Conservation (phyloP, 1,140 invertebrate genomes). For the Atta colombica region DNA sequence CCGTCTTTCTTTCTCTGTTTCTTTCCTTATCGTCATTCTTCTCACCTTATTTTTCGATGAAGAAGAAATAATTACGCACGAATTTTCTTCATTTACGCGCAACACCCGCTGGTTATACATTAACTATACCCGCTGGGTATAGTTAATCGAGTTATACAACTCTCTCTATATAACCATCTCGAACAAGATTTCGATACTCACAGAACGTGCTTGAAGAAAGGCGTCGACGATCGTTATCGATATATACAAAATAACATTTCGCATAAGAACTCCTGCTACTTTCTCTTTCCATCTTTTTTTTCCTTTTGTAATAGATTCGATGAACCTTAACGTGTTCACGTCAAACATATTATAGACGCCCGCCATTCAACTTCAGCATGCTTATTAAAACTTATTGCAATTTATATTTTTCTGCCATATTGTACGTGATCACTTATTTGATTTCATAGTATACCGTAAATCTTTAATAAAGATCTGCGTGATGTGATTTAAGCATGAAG, state of each 20-base stretch:
- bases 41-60: not conserved
- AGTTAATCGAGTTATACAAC: slow-evolving; percentile 25
- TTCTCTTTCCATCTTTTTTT: slow-evolving; percentile 42
- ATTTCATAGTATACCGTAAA: slow-evolving; percentile 13
- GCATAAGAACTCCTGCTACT: slow-evolving; percentile 21
- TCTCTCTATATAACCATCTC: not conserved
- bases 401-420: not conserved
- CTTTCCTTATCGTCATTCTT: not conserved
- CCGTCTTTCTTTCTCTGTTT: slow-evolving; percentile 55
- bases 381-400: slow-evolving; percentile 9
- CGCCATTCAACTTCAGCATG: not conserved
- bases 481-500: not conserved
- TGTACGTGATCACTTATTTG: slow-evolving; percentile 9
- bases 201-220: slow-evolving; percentile 36
- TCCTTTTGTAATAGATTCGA: slow-evolving; percentile 1
- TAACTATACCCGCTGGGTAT: no score
- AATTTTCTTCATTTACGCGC: not conserved
- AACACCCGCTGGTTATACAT: not conserved
- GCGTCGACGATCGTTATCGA: slow-evolving; percentile 17
- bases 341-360: not conserved
- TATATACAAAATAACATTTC: slow-evolving; percentile 35
- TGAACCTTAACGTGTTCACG: not conserved
- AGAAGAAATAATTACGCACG: not conserved
- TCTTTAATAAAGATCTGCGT: not conserved
- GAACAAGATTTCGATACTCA: slow-evolving; percentile 19